phyloP scores from a whole-genome alignment of 1,140 invertebrate genomes.

The Pentalonia nigronervosa region DNA sequence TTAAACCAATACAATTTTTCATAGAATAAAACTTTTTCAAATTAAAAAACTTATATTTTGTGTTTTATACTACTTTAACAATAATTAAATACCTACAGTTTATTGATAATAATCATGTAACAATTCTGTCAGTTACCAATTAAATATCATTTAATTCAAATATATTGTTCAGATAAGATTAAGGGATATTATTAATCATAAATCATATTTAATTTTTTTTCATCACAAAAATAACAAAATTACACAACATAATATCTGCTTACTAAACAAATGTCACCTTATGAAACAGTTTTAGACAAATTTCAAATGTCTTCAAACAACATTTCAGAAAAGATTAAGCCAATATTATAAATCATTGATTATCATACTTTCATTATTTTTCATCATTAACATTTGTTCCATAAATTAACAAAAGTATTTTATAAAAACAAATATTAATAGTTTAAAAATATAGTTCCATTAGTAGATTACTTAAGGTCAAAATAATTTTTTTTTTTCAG shows the following conservation, averaged over 20 bases:
- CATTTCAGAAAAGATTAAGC: conserved; percentile 55
- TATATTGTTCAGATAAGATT: conserved; percentile 48
- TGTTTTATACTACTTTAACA: too few relatives aligned
- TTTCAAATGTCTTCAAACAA: not conserved
- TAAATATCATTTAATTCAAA: not conserved
- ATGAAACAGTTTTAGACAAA: not conserved
- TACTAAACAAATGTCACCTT: not conserved
- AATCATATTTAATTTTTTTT: not conserved
- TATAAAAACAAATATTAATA: not conserved
- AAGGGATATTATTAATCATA: conserved; percentile 44
- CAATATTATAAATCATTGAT: conserved; percentile 33
- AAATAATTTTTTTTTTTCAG: not conserved
- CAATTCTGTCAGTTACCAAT: too few relatives aligned
- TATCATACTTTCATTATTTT: not conserved
- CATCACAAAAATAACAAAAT: not conserved
- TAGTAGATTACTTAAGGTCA: not conserved
- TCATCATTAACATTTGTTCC: not conserved
- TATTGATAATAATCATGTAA: not conserved
- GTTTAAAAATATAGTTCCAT: not conserved
- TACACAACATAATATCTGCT: not conserved
- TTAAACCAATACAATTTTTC: too few relatives aligned
- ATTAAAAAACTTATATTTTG: too few relatives aligned
- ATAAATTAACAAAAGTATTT: not conserved
- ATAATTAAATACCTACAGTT: too few relatives aligned
- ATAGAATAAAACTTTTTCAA: too few relatives aligned